phyloP scores from a whole-genome alignment of 1,140 invertebrate genomes.

The Drosophila bifasciata region DNA sequence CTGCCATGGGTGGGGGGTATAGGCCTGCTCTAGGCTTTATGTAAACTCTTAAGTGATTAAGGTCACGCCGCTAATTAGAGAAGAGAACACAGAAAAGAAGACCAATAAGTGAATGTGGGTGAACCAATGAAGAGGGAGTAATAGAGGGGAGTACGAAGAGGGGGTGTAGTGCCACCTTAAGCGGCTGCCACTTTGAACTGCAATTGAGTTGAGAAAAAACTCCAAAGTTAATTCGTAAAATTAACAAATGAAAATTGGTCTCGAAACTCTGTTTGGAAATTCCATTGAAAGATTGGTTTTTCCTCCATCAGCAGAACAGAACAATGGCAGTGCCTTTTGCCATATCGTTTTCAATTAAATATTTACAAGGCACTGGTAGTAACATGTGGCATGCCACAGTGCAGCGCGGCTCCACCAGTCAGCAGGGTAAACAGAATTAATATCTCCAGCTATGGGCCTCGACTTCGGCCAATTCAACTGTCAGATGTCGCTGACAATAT shows the following conservation, averaged over 20 bases:
- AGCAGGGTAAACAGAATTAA: constrained; percentile 65
- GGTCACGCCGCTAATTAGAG: constrained; percentile 68
- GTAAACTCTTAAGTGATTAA: constrained; percentile 79
- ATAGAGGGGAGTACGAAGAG: too few relatives aligned
- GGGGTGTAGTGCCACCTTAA: constrained; percentile 28
- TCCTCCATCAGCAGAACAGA: too few relatives aligned
- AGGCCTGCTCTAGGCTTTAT: constrained; percentile 25
- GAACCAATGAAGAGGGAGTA: constrained; percentile 13
- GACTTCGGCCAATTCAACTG: constrained; percentile 15
- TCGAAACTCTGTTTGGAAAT: constrained; percentile 5
- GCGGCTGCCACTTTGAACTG: constrained; percentile 54
- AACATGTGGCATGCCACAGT: constrained; percentile 62
- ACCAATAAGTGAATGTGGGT: constrained; percentile 67
- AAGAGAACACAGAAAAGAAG: constrained; percentile 28
- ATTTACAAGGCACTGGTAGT: constrained; percentile 55
- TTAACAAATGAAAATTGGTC: constrained; percentile 1
- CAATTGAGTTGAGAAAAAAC: constrained; percentile 6
- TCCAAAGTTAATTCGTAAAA: constrained; percentile 31
- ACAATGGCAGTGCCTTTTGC: background rate
- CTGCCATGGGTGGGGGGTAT: background rate
- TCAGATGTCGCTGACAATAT: constrained; percentile 39
- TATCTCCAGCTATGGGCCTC: constrained; percentile 37
- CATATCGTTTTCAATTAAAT: constrained; percentile 69
- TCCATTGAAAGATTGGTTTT: background rate
- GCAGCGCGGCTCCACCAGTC: constrained; percentile 49